These are phyloP conservation scores for Eulemur rubriventer DNA, from an alignment of 2,797 vertebrate species.

Conservation along the genomic window DNA sequence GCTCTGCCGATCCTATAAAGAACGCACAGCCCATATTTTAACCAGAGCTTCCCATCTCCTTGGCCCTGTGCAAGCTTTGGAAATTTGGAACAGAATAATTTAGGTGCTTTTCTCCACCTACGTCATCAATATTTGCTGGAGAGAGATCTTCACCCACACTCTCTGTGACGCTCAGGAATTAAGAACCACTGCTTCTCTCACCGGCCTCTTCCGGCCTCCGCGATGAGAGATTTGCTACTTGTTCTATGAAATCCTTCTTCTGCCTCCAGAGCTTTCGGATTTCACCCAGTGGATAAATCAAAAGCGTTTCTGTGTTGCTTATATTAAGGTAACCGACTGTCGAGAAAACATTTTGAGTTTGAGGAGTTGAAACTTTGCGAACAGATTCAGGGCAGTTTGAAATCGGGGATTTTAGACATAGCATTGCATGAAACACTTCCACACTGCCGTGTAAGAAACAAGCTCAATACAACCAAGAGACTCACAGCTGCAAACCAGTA, in stretches of 20 bases:
- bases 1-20: neutral
- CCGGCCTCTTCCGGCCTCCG: neutral
- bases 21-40: neutral
- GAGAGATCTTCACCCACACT: neutral
- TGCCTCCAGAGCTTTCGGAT: neutral
- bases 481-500: neutral
- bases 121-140: neutral
- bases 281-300: neutral
- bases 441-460: neutral
- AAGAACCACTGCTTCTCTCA: neutral
- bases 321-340: neutral
- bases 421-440: neutral
- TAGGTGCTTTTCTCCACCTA: neutral
- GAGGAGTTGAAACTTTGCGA: neutral
- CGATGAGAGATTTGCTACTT: neutral
- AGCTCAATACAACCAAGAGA: neutral
- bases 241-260: neutral
- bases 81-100: neutral
- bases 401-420: neutral
- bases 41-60: neutral
- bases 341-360: neutral
- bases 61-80: neutral
- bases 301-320: neutral
- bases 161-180: neutral
- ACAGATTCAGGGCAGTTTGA: neutral